These are phyloP conservation scores for Epicauta chinensis DNA, from an alignment of 1,140 invertebrate genomes.

Conservation along the genomic window DNA sequence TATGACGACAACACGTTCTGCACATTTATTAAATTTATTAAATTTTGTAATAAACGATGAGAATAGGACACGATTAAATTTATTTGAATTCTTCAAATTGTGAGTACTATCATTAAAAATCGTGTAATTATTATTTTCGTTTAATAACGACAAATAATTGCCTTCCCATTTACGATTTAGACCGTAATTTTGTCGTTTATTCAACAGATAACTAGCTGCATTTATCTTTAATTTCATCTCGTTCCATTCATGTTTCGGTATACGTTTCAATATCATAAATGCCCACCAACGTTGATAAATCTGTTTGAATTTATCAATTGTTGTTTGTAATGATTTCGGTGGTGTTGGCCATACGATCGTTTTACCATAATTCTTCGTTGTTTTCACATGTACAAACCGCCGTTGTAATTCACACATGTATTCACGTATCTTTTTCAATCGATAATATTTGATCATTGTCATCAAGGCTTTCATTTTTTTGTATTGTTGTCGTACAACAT, in stretches of 20 bases:
- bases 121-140: constrained; percentile 70
- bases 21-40: constrained; percentile 76
- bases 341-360: constrained; percentile 73
- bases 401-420: constrained; percentile 67
- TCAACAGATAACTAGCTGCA: constrained; percentile 69
- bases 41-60: constrained; percentile 58
- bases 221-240: constrained; percentile 75
- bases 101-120: constrained; percentile 64
- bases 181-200: constrained; percentile 75
- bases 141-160: constrained; percentile 75
- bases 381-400: constrained; percentile 54
- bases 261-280: constrained; percentile 73
- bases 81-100: constrained; percentile 64
- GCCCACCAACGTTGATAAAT: constrained; percentile 78
- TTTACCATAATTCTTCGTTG: constrained; percentile 69
- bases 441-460: constrained; percentile 76
- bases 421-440: constrained; percentile 73
- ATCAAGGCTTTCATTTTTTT: constrained; percentile 80
- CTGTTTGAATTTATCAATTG: constrained; percentile 53
- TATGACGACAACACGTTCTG: constrained; percentile 80
- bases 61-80: constrained; percentile 61
- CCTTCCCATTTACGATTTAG: constrained; percentile 81
- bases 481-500: constrained; percentile 69
- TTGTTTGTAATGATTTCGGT: constrained; percentile 56
- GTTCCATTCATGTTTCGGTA: constrained; percentile 80